Evolutionary conservation across 2,797 vertebrate genomes (phyloP).

Genomic region (Coregonus sp.): DNA sequence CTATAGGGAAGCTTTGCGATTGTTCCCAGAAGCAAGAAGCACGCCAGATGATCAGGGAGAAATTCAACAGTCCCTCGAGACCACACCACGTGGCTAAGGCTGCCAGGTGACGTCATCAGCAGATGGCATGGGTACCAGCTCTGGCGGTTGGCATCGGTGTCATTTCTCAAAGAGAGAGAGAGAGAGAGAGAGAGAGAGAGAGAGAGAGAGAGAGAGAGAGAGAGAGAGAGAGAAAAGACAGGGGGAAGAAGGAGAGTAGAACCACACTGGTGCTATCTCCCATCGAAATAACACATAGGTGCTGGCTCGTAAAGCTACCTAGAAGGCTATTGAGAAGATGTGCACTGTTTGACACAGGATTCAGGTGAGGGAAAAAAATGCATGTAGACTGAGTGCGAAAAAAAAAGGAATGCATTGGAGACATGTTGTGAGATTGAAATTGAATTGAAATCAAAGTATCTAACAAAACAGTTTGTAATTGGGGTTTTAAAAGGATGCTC

Average conservation of each 20-base stretch:
- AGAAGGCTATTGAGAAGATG: conserved; percentile 68
- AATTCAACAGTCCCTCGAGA: conserved; percentile 85
- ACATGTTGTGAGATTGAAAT: background rate
- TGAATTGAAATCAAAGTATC: background rate
- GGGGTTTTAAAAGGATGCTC: background rate
- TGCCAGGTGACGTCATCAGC: conserved; percentile 90
- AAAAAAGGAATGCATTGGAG: background rate
- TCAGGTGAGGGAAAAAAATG: conserved; percentile 57
- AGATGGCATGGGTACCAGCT: conserved; percentile 96
- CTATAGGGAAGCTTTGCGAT: conserved; percentile 1
- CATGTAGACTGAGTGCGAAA: conserved; percentile 5
- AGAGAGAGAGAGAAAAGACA: conserved; percentile 64
- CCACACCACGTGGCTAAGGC: conserved; percentile 87
- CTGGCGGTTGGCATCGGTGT: conserved; percentile 94
- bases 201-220: background rate
- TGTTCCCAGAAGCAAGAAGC: conserved; percentile 39
- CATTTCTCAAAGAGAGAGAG: conserved; percentile 92
- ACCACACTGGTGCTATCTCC: conserved; percentile 6
- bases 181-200: conserved; percentile 43
- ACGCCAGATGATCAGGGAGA: conserved; percentile 90
- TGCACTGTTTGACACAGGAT: conserved; percentile 76
- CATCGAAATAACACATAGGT: conserved; percentile 13
- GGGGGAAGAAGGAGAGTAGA: conserved; percentile 82
- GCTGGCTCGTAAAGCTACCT: conserved; percentile 11
- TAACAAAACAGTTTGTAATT: background rate